Percentiles rank a stretch among this genome's conserved stretches.
Conservation (phyloP, 2,888 invertebrate species). For the Thumatha senex region DNA sequence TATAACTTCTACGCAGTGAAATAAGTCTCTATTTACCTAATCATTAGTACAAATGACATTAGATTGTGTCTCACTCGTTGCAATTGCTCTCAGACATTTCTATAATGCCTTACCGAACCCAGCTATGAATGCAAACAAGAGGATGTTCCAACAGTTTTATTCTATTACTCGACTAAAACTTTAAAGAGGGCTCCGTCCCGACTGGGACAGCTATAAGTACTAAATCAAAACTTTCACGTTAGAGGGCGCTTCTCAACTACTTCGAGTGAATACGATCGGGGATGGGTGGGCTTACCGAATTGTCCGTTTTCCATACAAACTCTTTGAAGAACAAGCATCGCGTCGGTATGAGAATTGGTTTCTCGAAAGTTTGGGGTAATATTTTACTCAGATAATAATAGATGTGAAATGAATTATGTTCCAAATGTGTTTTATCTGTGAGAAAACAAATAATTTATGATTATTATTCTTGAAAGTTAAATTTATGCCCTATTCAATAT, state of each 20-base stretch:
- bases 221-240: conserved; percentile 81
- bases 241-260: conserved; percentile 60
- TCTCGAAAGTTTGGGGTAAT: conserved; percentile 43
- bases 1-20: too few relatives aligned
- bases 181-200: conserved; percentile 70
- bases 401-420: background rate
- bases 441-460: conserved; percentile 19
- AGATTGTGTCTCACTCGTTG: conserved; percentile 59
- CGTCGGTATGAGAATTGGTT: conserved; percentile 41
- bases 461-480: conserved; percentile 10
- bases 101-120: conserved; percentile 50
- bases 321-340: conserved; percentile 51
- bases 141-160: conserved; percentile 78
- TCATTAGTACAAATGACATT: conserved; percentile 61
- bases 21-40: conserved; percentile 31
- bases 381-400: conserved; percentile 43
- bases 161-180: conserved; percentile 78
- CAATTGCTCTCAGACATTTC: conserved; percentile 63
- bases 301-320: conserved; percentile 61
- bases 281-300: conserved; percentile 55
- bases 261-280: conserved; percentile 66
- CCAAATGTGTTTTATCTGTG: background rate
- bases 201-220: conserved; percentile 77
- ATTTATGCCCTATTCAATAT: background rate
- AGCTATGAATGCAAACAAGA: conserved; percentile 65